Conservation (phyloP, 2,888 invertebrate genomes). For the Hecatera dysodea region DNA sequence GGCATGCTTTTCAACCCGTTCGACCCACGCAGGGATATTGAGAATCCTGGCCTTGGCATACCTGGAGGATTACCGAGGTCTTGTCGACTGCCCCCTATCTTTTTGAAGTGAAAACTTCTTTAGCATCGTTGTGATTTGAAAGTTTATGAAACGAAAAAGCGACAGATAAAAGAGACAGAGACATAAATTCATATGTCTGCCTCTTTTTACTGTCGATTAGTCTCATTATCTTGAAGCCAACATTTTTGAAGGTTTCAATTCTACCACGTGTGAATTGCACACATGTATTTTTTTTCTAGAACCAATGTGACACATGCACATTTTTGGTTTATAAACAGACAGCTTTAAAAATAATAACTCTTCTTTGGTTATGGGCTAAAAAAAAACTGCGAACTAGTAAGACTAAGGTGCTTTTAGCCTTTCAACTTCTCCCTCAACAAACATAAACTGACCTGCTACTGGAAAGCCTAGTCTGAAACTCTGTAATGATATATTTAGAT, state of each 20-base stretch:
- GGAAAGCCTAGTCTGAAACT: neutral
- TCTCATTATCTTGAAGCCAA: no score
- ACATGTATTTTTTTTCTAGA: no score
- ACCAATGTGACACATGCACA: no score
- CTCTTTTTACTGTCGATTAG: no score
- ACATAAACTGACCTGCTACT: neutral
- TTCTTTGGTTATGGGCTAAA: neutral
- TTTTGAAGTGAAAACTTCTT: no score
- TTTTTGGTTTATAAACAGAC: neutral
- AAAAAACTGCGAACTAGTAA: neutral
- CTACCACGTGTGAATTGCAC: no score
- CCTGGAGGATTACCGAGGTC: conserved; percentile 92
- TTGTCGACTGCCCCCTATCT: conserved; percentile 8
- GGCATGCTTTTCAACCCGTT: conserved; percentile 95
- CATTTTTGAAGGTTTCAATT: no score
- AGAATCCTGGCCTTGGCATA: conserved; percentile 89
- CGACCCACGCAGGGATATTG: conserved; percentile 81
- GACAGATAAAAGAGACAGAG: no score
- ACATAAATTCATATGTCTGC: no score
- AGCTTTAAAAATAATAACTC: neutral
- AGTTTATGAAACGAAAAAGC: no score
- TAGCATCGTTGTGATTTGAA: no score
- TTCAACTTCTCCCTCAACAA: neutral
- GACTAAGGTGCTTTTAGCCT: no score
- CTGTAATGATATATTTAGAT: neutral